These are phyloP conservation scores for Diarsia brunnea DNA, from an alignment of 2,888 invertebrate species.

Conservation along the genomic window DNA sequence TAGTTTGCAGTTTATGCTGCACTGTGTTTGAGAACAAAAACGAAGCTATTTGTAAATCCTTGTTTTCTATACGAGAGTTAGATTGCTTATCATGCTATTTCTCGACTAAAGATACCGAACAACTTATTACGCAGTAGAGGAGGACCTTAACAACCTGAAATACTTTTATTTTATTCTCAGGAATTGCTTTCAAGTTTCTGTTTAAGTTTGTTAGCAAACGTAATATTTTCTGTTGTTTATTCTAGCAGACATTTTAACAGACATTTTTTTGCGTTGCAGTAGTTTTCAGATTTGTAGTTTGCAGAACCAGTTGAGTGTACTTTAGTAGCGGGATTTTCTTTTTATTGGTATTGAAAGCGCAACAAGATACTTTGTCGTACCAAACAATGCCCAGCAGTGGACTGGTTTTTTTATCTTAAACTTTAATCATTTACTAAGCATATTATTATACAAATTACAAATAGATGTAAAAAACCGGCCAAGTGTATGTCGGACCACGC, in stretches of 20 bases:
- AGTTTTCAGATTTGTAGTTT: not conserved
- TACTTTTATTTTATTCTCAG: slow-evolving; percentile 9
- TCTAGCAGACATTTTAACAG: slow-evolving; percentile 20
- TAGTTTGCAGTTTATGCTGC: not conserved
- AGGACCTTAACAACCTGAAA: not conserved
- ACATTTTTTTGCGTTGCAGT: not conserved
- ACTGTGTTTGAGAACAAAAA: not conserved
- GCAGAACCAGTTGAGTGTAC: not conserved
- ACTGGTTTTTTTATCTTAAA: no score
- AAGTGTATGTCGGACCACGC: no score
- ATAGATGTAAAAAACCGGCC: no score
- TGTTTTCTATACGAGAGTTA: slow-evolving; percentile 4
- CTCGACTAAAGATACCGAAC: slow-evolving; percentile 7
- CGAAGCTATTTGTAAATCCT: not conserved
- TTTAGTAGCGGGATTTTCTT: not conserved
- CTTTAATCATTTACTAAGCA: no score
- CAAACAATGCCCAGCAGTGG: not conserved
- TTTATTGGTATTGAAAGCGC: not conserved
- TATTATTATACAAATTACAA: no score
- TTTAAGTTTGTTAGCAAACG: slow-evolving; percentile 9
- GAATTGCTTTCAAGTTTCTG: slow-evolving; percentile 22
- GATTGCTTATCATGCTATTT: not conserved
- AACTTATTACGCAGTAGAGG: slow-evolving; percentile 9
- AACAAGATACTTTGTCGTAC: not conserved
- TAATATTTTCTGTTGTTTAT: slow-evolving; percentile 33